Base-by-base conservation (phyloP, 2,113 vertebrate species). In the Pachypanchax playfairii region DNA sequence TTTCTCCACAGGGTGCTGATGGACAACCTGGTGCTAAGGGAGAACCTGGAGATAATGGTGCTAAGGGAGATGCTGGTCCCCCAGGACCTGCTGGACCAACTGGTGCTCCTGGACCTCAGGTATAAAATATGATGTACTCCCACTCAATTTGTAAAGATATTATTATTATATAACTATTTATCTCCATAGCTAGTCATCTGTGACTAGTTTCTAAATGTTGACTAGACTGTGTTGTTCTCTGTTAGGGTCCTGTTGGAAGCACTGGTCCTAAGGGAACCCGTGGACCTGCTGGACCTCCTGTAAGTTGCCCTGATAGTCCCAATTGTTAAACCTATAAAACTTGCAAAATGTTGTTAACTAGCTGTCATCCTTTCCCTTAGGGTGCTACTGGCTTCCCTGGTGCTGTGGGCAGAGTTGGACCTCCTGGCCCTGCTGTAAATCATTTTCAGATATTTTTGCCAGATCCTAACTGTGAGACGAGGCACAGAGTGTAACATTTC, bases 331-430 rank as follows among this genome's bases (percentile, higher is more conserved):
- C n/a, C n/a, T n/a, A n/a, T n/a, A n/a, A n/a, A n/a, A n/a, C n/a
- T n/a, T n/a, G n/a, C n/a, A n/a, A n/a, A n/a, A n/a, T n/a, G n/a
- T n/a, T n/a, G n/a, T 47, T 49, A 47, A 1, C 42, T 64, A 48
- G 66, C 35, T 2, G 10, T 3, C n/a, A 8, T 76, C 17, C 66
- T 5, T 77, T 21, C 62, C 41, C 15, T 17, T 68, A 99, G 96
- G 97, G 97, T 94, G 95, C 96, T 22, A 93, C 95, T 24, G 96
- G 96, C 21, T 92, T 96, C 82, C 93, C 96, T 29, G 97, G 97
- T 66, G 93, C 93, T 43, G 90, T 93, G 31, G 97, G 97, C 8
- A 93, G 96, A 81, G 93, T 98, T 76, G 96, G 97, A 72, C 92
- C 96, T 79, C 93, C 96, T 0, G 97, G 96, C 82, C 95, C 96